Evolutionary conservation across 2,888 invertebrate species (phyloP), one percentile per base, ranked within the genome.

Genomic region (Oxyscelio sp.): DNA sequence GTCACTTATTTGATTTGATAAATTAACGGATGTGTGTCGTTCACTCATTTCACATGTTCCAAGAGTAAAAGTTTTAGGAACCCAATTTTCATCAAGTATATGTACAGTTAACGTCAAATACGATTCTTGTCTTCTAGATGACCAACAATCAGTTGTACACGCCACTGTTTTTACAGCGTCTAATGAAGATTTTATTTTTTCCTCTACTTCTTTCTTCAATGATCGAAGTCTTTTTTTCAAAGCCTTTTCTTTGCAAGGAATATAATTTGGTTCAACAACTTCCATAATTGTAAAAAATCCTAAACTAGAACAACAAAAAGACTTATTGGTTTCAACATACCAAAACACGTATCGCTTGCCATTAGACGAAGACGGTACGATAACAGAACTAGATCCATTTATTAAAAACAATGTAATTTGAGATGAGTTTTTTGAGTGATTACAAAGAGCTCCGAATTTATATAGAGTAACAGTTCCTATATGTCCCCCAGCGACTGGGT

Each of bases 201-300:
- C 15, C 15, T 56, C 56, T 9, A 56, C 17, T 8, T 56, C 11
- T 6, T 11, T 56, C 15, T 56, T 56, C 9, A 56, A 13, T 56
- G 56, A 27, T 56, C 13, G 13, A 15, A 56, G 56, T 15, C 56
- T 27, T 56, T 56, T 56, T 56, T 56, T 56, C 27, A 56, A 31
- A 1, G 56, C 56, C 15, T 56, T 31, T 4, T 56, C 56, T 31
- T 56, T 56, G 31, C 56, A 56, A 11, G 56, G 56, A 56, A 31
- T 15, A 56, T 56, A 56, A 11, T 31, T 43, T 11, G 59, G 59
- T 13, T 59, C 59, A 8, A 59, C 43, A 43, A 19, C 43, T 21
- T 59, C 21, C 59, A 59, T 59, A 59, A 59, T 19, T 19, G n/a
- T 59, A n/a, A n/a, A n/a, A n/a, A n/a, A n/a, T n/a, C n/a, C n/a